A percentile compares a stretch with the other conserved stretches of the same genome.
Evolutionary conservation across 2,888 invertebrate genomes (phyloP).

Genomic region (Leptogaster cylindrica): DNA sequence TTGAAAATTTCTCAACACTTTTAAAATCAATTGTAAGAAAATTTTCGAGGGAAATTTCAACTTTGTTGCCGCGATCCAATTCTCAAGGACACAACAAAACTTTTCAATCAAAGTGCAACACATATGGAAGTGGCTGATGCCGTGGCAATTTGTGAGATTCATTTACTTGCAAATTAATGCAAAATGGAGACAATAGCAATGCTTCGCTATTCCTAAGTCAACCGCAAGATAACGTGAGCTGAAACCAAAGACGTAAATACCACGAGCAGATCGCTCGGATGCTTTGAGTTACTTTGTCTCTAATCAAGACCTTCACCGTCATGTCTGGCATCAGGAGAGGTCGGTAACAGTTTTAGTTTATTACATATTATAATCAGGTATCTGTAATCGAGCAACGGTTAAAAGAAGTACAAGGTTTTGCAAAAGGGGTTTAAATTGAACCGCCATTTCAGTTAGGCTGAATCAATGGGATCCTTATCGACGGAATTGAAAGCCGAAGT

Average conservation of each 20-base stretch:
- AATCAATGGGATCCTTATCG: no score
- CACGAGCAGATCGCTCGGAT: background rate
- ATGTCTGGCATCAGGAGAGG: background rate
- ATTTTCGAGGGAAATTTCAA: background rate
- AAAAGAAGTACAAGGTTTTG: no score
- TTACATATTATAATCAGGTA: no score
- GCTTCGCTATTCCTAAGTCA: background rate
- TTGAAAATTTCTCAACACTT: no score
- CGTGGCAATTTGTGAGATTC: background rate
- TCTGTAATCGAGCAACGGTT: background rate
- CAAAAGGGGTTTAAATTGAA: no score
- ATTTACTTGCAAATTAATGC: conserved; percentile 14
- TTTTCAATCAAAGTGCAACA: background rate
- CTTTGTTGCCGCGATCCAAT: background rate
- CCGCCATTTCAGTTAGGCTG: no score
- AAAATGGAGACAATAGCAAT: background rate
- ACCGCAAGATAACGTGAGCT: background rate
- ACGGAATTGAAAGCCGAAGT: no score
- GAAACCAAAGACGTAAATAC: background rate
- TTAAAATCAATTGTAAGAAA: no score
- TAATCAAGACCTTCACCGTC: conserved; percentile 17
- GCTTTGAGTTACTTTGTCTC: conserved; percentile 4
- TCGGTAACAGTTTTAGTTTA: conserved; percentile 4
- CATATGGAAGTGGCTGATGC: background rate
- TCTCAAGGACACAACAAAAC: background rate